Evolutionary conservation across 2,888 invertebrate genomes (phyloP).

Genomic region (Geotrupes spiniger): DNA sequence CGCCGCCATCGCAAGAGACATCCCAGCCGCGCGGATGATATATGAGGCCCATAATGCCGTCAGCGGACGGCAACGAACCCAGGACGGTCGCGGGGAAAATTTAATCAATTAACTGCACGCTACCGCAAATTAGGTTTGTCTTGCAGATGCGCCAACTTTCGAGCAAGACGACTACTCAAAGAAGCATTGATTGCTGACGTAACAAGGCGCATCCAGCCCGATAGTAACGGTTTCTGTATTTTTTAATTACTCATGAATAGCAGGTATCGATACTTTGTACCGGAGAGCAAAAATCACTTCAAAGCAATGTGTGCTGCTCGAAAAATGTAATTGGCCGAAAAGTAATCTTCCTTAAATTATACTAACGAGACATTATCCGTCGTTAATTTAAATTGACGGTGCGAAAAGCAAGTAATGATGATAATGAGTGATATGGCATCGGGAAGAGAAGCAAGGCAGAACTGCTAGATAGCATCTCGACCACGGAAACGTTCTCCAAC

Average conservation of each 20-base stretch:
- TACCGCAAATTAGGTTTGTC: slow-evolving; percentile 14
- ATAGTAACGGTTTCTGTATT: no score
- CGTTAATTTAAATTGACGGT: slow-evolving; percentile 22
- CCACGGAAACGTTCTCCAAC: background rate
- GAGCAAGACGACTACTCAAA: no score
- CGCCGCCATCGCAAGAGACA: slow-evolving; percentile 33
- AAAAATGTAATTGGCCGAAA: no score
- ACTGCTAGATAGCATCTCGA: slow-evolving; percentile 12
- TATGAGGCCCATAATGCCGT: slow-evolving; percentile 27
- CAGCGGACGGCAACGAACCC: slow-evolving; percentile 22
- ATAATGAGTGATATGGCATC: slow-evolving; percentile 18
- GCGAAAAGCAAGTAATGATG: slow-evolving; percentile 22
- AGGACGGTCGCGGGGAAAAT: slow-evolving; percentile 24
- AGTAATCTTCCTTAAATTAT: slow-evolving; percentile 7
- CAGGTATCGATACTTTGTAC: no score
- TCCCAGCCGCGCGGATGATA: slow-evolving; percentile 27
- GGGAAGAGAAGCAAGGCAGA: slow-evolving; percentile 20
- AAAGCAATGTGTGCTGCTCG: no score
- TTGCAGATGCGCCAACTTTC: slow-evolving; percentile 4
- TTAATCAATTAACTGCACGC: slow-evolving; percentile 28
- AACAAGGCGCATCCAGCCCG: no score
- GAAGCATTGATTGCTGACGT: no score
- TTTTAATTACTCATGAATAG: no score
- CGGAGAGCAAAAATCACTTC: no score
- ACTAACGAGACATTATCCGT: slow-evolving; percentile 17